Percentiles rank a stretch among this genome's conserved stretches.
phyloP scores from a whole-genome alignment of 2,888 invertebrate genomes.

The Melieria crassipennis region DNA sequence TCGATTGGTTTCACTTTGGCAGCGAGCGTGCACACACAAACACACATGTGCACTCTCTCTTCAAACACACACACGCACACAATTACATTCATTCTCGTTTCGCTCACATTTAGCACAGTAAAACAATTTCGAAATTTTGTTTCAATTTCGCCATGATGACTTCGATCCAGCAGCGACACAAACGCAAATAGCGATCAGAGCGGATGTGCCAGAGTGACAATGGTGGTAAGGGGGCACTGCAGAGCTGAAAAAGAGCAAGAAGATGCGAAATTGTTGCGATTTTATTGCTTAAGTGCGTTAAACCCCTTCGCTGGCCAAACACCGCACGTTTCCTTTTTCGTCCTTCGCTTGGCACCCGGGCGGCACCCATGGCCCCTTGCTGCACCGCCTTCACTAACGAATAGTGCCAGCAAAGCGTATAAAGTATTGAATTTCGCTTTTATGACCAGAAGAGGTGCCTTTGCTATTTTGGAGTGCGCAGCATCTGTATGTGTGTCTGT shows the following conservation, averaged over 20 bases:
- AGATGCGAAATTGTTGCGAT: slow-evolving; percentile 52
- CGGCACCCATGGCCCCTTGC: too few relatives aligned
- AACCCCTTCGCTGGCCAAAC: slow-evolving; percentile 45
- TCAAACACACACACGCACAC: background rate
- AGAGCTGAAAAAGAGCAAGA: too few relatives aligned
- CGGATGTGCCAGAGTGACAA: too few relatives aligned
- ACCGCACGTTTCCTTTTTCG: background rate
- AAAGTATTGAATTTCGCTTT: slow-evolving; percentile 44
- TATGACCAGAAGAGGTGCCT: too few relatives aligned
- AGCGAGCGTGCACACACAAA: background rate
- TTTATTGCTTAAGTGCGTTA: slow-evolving; percentile 59
- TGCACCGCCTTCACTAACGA: background rate
- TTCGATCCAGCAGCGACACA: background rate
- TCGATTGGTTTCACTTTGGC: slow-evolving; percentile 20
- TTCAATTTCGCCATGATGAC: slow-evolving; percentile 32
- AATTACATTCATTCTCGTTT: background rate
- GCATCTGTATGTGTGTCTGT: background rate
- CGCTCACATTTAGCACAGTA: background rate
- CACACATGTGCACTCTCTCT: background rate
- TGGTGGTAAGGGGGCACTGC: too few relatives aligned
- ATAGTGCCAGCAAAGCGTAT: slow-evolving; percentile 35
- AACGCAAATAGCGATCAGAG: too few relatives aligned
- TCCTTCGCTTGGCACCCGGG: too few relatives aligned
- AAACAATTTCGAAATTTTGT: slow-evolving; percentile 23
- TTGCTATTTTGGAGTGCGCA: background rate